Evolutionary conservation across 1,140 invertebrate species (phyloP).

Genomic region (Lucilia cuprina): DNA sequence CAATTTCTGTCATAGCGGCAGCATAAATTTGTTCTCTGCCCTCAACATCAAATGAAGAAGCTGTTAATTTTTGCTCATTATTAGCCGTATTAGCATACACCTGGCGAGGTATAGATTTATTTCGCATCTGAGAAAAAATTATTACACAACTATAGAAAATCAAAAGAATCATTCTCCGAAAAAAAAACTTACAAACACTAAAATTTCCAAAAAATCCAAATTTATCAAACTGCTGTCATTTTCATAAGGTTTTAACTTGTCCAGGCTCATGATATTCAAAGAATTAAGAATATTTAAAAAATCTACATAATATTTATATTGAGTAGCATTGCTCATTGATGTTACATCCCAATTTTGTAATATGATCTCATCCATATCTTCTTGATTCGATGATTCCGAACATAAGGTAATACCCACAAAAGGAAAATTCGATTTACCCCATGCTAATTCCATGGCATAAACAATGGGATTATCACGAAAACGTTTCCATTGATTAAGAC

Average conservation of each 20-base stretch:
- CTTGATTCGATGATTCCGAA: slow-evolving; percentile 41
- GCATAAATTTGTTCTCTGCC: slow-evolving; percentile 36
- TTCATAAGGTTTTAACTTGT: slow-evolving; percentile 45
- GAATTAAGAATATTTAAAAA: slow-evolving; percentile 47
- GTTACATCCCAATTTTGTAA: slow-evolving; percentile 42
- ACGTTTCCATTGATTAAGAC: slow-evolving; percentile 49
- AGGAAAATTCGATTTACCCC: slow-evolving; percentile 48
- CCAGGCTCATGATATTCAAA: slow-evolving; percentile 44
- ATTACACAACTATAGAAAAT: no score
- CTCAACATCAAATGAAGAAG: neutral
- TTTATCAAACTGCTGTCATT: slow-evolving; percentile 46
- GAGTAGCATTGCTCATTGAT: neutral
- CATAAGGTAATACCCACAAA: slow-evolving; percentile 52
- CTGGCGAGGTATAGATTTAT: neutral
- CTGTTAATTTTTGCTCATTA: neutral
- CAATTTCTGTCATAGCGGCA: slow-evolving; percentile 50
- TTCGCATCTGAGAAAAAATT: neutral
- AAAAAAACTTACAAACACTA: slow-evolving; percentile 42
- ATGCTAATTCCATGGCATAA: slow-evolving; percentile 52
- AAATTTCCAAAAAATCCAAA: slow-evolving; percentile 43
- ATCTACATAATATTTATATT: slow-evolving; percentile 41
- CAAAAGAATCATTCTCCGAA: no score
- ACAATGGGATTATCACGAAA: slow-evolving; percentile 55
- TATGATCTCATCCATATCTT: slow-evolving; percentile 43
- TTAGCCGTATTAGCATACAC: neutral